Percentiles rank a stretch among this genome's conserved stretches.
These are phyloP conservation scores for Rafetus swinhoei DNA, from an alignment of 2,113 vertebrate genomes.

Conservation along the genomic window DNA sequence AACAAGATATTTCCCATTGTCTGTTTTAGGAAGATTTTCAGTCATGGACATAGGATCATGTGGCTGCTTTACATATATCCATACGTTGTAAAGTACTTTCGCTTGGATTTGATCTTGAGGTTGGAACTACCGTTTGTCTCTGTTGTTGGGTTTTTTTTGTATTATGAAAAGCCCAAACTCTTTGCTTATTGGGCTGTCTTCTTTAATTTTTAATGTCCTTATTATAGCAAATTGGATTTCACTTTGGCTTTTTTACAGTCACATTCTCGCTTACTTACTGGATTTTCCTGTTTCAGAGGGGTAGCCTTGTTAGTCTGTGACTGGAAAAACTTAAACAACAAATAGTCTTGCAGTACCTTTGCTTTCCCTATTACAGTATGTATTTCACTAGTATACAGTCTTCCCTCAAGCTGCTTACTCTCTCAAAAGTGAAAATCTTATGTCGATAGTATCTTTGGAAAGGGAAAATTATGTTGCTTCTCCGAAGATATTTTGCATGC, in stretches of 20 bases:
- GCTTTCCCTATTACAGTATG: neutral
- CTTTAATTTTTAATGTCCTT: neutral
- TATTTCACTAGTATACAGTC: neutral
- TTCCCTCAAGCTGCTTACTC: neutral
- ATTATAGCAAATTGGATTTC: neutral
- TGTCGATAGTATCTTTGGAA: neutral
- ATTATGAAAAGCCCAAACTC: neutral
- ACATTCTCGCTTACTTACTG: neutral
- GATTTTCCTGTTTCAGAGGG: neutral
- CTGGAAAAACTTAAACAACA: no score
- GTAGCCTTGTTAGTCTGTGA: no score
- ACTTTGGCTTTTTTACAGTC: neutral
- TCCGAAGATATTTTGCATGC: neutral
- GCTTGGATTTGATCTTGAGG: neutral
- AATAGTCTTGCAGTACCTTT: neutral
- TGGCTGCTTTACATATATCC: neutral
- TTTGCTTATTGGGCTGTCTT: neutral
- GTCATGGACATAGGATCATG: neutral
- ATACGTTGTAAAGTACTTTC: neutral
- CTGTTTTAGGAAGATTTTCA: neutral
- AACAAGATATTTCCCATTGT: neutral
- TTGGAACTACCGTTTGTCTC: neutral
- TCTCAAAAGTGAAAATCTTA: neutral
- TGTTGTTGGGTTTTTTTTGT: neutral
- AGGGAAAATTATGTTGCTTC: neutral